These are phyloP conservation scores for Acrossocheilus wenchowensis DNA, from an alignment of 2,797 vertebrate genomes.

Conservation along the genomic window DNA sequence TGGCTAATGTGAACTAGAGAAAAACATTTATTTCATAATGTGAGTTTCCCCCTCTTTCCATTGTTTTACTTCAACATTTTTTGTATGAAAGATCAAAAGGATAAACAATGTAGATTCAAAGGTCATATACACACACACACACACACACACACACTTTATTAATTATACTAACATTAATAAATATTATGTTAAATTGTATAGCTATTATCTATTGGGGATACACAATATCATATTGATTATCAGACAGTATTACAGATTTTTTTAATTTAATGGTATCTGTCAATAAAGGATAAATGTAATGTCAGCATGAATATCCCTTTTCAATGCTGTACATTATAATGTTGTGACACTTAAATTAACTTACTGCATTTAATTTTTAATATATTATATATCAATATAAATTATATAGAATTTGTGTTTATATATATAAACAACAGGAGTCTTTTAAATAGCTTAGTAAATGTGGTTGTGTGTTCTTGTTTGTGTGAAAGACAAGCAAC, in stretches of 20 bases:
- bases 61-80: no score
- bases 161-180: not conserved
- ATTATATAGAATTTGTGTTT: not conserved
- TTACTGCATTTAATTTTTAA: not conserved
- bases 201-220: not conserved
- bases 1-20: no score
- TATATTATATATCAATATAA: not conserved
- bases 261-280: not conserved
- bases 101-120: no score
- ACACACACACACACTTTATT: not conserved
- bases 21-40: no score
- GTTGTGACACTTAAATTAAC: not conserved
- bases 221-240: conserved; percentile 1
- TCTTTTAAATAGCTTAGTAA: not conserved
- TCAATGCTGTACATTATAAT: not conserved
- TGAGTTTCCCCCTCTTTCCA: no score
- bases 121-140: no score
- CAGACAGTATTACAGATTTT: not conserved
- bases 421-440: not conserved
- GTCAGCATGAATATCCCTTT: not conserved
- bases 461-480: not conserved
- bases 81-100: no score
- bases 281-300: not conserved
- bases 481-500: not conserved
- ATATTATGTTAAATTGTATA: not conserved